Evolutionary conservation across 2,113 vertebrate genomes (phyloP), one percentile per base, ranked within the genome.

Genomic region (Pituophis catenifer): DNA sequence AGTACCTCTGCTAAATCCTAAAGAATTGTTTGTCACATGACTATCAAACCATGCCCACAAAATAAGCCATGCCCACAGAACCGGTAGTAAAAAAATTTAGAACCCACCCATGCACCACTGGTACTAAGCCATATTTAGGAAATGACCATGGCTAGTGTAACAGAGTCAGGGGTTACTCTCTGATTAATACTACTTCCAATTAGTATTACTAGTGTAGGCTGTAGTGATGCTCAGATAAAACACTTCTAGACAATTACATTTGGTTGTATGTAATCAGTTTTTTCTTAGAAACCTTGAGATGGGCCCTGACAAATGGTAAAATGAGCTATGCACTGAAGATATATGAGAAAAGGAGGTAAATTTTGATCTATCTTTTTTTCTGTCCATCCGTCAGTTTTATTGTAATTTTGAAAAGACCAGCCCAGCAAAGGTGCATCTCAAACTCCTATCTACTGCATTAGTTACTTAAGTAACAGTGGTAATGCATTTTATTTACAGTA

Each of bases 341-440:
- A 5, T 1, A 33, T 91, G 54, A 93, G 86, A 75, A 29, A 52
- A 62, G 17, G 17, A 29, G 10, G n/a, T 54, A 19, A 70, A 91
- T 12, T 89, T 95, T 81, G 55, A 81, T 48, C 17, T 57, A 3
- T 54, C 1, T 93, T 85, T 38, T 21, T 86, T 8, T 53, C 8
- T 86, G 10, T 8, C 3, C n/a, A 57, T 91, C 29, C 58, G 55
- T 75, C 1, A 93, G 65, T 89, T 62, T 86, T 52, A 81, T 2
- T 86, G 23, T 54, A 59, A 1, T 23, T 92, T 26, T 93, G 23
- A 85, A 53, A 86, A 33, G 33, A 17, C 15, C 90, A 4, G 13
- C 23, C 90, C 2, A 94, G 92, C 93, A 23, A 92, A 94, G 59
- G 17, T 38, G 54, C n/a, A 5, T 89, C 55, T 92, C 12, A 89